These are phyloP conservation scores for Cepphus grylle DNA, from an alignment of 2,113 vertebrate genomes.

Conservation along the genomic window DNA sequence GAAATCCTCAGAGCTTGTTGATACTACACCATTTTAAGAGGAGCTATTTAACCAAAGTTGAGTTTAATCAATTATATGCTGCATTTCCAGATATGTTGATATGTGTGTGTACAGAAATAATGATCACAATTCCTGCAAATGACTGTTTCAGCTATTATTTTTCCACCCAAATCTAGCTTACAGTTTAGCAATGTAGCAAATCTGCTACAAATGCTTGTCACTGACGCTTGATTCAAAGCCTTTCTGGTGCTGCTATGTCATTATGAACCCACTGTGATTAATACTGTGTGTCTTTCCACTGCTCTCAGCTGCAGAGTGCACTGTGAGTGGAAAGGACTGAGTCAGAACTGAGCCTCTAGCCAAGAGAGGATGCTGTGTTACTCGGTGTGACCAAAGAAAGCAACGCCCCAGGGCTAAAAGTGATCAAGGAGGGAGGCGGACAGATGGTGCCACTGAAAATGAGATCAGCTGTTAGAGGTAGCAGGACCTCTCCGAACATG, in stretches of 20 bases:
- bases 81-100: background rate
- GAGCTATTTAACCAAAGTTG: background rate
- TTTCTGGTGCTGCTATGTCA: background rate
- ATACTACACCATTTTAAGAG: background rate
- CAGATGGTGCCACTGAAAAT: conserved; percentile 41
- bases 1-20: background rate
- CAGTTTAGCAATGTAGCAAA: background rate
- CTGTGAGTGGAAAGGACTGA: background rate
- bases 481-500: background rate
- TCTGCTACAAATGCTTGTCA: background rate
- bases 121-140: background rate
- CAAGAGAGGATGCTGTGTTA: conserved; percentile 22
- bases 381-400: background rate
- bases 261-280: background rate
- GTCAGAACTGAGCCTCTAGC: conserved; percentile 30
- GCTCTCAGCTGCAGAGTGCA: background rate
- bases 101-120: background rate
- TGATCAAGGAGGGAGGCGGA: background rate
- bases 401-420: background rate
- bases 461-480: background rate
- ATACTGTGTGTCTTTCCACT: conserved; percentile 1
- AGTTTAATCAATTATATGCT: background rate
- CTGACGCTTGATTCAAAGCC: background rate
- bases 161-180: background rate
- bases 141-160: background rate